Evolutionary conservation across 64 coral and sea anemone genomes (phyloP).

Genomic region (Acropora tenuis): DNA sequence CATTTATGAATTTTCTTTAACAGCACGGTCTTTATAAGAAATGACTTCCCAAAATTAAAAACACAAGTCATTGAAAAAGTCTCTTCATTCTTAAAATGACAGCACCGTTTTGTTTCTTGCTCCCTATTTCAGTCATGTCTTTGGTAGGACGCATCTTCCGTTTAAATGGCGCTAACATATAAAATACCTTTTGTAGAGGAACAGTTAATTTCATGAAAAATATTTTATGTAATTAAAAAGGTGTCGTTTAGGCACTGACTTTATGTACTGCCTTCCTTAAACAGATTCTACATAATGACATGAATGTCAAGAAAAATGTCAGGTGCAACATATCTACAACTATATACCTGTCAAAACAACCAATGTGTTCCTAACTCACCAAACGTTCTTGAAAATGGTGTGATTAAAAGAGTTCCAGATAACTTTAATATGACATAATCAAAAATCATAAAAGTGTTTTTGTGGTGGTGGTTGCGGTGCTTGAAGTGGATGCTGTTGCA

Average conservation of each 20-base stretch:
- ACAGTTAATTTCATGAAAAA: conserved; percentile 1
- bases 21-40: too few relatives aligned
- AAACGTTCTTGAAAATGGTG: conserved; percentile 2
- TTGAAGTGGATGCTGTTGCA: conserved; percentile 18
- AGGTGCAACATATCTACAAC: not conserved
- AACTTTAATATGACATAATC: not conserved
- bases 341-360: conserved; percentile 15
- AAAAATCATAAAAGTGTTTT: conserved; percentile 4
- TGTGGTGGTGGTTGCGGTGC: conserved; percentile 1
- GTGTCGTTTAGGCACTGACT: conserved; percentile 6
- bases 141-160: not conserved
- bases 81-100: too few relatives aligned
- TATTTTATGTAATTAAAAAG: conserved; percentile 1
- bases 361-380: conserved; percentile 2
- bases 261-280: not conserved
- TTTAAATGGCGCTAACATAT: not conserved
- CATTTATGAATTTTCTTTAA: too few relatives aligned
- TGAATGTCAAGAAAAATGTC: not conserved
- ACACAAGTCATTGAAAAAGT: too few relatives aligned
- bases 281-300: not conserved
- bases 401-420: conserved; percentile 37
- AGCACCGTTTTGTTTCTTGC: too few relatives aligned
- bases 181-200: not conserved
- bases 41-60: too few relatives aligned
- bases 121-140: not conserved